Evolutionary conservation across 2,113 vertebrate species (phyloP).

Genomic region (Dicerorhinus sumatrensis): DNA sequence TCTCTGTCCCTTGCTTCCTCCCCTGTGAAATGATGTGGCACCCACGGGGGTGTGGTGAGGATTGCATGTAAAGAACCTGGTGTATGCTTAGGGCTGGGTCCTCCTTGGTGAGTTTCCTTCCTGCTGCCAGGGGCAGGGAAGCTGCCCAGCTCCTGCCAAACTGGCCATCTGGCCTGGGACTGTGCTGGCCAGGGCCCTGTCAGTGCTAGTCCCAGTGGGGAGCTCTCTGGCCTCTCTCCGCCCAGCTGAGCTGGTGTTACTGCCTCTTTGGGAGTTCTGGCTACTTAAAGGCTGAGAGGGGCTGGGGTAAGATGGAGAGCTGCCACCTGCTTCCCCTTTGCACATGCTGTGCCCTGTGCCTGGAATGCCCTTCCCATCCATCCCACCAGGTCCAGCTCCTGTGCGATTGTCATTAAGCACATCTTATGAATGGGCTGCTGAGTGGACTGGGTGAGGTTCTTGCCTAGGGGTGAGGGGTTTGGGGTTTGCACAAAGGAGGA

Average conservation of each 20-base stretch:
- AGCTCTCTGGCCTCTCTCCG: neutral
- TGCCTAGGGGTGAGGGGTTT: neutral
- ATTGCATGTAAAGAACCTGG: neutral
- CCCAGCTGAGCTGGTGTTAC: neutral
- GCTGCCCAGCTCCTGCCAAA: neutral
- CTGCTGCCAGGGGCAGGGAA: neutral
- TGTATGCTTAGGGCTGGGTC: neutral
- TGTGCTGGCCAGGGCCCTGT: neutral
- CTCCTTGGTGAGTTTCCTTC: neutral
- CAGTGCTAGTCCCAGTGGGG: neutral
- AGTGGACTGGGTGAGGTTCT: neutral
- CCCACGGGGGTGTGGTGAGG: too few species aligned
- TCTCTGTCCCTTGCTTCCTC: neutral
- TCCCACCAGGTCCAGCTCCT: neutral
- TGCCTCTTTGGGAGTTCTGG: neutral
- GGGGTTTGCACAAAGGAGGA: neutral
- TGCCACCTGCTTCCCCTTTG: neutral
- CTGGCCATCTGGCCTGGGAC: neutral
- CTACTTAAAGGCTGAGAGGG: neutral
- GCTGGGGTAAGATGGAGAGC: neutral
- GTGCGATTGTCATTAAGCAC: neutral
- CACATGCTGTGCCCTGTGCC: neutral
- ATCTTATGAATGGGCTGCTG: neutral
- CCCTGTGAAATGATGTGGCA: neutral
- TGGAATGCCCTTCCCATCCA: neutral